These are phyloP conservation scores for Cydia splendana DNA, from an alignment of 1,140 invertebrate genomes.

Conservation along the genomic window DNA sequence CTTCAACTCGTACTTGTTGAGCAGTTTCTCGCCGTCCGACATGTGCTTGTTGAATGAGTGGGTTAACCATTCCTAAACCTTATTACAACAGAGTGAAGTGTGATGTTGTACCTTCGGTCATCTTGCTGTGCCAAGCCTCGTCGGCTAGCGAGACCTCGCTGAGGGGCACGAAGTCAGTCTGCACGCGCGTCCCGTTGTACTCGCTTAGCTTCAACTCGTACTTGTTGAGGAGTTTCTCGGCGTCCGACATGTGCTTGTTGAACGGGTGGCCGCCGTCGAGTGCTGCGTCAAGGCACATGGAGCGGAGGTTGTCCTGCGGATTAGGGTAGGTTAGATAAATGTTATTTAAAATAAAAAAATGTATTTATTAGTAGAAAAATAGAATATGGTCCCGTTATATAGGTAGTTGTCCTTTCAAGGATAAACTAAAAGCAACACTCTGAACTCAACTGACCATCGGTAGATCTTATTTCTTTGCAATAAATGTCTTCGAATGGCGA, in stretches of 20 bases:
- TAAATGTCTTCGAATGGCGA: too few species aligned
- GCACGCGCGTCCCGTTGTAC: slow-evolving; percentile 75
- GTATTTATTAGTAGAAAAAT: background rate
- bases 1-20: too few species aligned
- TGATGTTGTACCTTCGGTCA: slow-evolving; percentile 67
- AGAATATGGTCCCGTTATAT: too few species aligned
- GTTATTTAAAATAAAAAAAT: background rate
- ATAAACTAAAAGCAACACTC: too few species aligned
- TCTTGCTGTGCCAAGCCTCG: slow-evolving; percentile 78
- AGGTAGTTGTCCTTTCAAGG: too few species aligned
- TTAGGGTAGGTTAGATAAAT: background rate
- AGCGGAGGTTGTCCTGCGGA: slow-evolving; percentile 55
- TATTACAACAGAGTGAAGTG: too few species aligned
- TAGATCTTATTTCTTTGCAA: too few species aligned
- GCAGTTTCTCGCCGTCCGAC: too few species aligned
- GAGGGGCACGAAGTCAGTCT: slow-evolving; percentile 72
- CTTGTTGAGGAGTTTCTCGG: slow-evolving; percentile 78
- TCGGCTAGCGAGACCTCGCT: slow-evolving; percentile 73
- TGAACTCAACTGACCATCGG: too few species aligned
- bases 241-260: slow-evolving; percentile 69
- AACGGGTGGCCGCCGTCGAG: slow-evolving; percentile 63
- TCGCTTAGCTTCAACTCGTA: slow-evolving; percentile 80
- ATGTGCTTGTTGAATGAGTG: too few species aligned
- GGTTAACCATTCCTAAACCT: too few species aligned
- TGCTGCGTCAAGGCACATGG: slow-evolving; percentile 59